Evolutionary conservation across 2,797 vertebrate genomes (phyloP).

Genomic region (Lemur catta): DNA sequence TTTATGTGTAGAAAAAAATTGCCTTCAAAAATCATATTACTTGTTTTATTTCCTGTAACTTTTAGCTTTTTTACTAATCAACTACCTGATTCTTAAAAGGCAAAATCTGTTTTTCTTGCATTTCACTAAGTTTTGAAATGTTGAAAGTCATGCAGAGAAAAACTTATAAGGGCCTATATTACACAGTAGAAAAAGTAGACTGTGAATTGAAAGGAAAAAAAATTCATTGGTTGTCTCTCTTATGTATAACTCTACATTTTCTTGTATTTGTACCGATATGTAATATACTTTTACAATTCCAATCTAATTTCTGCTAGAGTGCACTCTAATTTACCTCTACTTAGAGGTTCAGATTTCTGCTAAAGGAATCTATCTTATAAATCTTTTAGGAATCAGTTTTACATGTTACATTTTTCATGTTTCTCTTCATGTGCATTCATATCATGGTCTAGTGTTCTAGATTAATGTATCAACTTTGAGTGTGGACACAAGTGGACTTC

Average conservation of each 20-base stretch:
- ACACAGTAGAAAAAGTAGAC: background rate
- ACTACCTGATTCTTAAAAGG: background rate
- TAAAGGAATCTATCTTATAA: background rate
- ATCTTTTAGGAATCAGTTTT: background rate
- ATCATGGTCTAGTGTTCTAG: background rate
- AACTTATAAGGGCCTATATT: background rate
- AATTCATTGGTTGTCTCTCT: background rate
- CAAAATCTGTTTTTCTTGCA: background rate
- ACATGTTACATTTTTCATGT: background rate
- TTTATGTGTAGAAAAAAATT: background rate
- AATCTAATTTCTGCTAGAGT: background rate
- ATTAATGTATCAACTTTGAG: background rate
- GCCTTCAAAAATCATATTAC: background rate
- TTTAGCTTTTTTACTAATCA: background rate
- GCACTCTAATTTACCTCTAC: background rate
- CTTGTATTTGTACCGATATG: background rate
- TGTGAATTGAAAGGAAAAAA: background rate
- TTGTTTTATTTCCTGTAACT: background rate
- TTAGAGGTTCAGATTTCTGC: background rate
- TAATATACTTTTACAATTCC: background rate
- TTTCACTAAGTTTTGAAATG: background rate
- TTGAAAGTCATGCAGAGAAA: background rate
- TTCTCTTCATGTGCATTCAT: background rate
- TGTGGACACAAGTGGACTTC: background rate
- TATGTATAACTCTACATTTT: no score